phyloP scores from a whole-genome alignment of 2,797 vertebrate species.

The Platalea minor region DNA sequence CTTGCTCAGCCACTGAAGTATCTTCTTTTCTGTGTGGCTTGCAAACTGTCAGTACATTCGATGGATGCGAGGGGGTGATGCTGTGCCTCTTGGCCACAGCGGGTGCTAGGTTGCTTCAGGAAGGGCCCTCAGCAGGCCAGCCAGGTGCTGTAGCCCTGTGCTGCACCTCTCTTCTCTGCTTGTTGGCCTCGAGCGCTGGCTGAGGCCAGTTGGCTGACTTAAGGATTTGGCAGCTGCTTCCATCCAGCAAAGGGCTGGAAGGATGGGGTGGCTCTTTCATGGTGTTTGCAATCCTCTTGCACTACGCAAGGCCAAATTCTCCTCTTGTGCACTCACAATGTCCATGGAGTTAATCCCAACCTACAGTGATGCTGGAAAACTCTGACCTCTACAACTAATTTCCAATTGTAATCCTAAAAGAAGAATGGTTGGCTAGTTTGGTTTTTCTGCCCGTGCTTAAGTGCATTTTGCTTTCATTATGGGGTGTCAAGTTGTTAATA shows the following conservation, averaged over 20 bases:
- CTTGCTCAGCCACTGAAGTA: background rate
- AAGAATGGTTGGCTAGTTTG: constrained; percentile 64
- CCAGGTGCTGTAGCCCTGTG: background rate
- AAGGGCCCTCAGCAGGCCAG: background rate
- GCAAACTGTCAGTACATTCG: background rate
- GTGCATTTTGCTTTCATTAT: constrained; percentile 62
- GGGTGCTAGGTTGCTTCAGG: background rate
- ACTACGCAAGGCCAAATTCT: background rate
- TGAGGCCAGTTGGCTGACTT: background rate
- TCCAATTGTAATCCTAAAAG: constrained; percentile 44
- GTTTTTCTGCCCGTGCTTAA: constrained; percentile 54
- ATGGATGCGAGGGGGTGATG: background rate
- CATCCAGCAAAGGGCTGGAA: background rate
- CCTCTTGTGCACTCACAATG: background rate
- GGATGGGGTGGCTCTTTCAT: background rate
- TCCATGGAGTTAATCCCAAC: background rate
- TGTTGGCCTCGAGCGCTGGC: fast-evolving
- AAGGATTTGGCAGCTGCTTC: background rate
- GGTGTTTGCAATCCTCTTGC: background rate
- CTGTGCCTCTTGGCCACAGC: background rate
- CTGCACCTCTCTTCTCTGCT: background rate
- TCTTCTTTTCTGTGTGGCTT: background rate
- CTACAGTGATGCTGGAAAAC: constrained; percentile 38
- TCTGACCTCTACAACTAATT: constrained; percentile 43
- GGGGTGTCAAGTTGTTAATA: constrained; percentile 68